These are phyloP conservation scores for Plebejus argus DNA, from an alignment of 2,888 invertebrate species.

Conservation along the genomic window DNA sequence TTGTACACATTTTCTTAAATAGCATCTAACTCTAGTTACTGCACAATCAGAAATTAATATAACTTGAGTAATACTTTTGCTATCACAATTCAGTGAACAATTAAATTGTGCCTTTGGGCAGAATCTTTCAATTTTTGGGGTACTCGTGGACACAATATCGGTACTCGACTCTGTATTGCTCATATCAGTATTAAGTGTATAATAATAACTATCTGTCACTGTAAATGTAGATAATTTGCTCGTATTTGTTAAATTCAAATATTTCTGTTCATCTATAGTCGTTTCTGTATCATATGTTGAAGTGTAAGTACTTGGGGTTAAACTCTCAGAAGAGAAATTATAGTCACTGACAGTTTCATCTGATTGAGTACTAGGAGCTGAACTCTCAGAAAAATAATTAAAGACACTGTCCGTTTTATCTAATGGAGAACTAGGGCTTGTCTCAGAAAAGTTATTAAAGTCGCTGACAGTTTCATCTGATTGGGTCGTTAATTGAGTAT, in stretches of 20 bases:
- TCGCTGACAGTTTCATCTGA: slow-evolving; percentile 7
- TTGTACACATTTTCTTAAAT: slow-evolving; percentile 51
- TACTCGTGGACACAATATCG: slow-evolving; percentile 34
- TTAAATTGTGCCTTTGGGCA: slow-evolving; percentile 62
- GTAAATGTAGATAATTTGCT: slow-evolving; percentile 2
- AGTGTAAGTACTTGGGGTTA: background rate
- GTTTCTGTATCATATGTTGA: slow-evolving; percentile 23
- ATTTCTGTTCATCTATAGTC: background rate
- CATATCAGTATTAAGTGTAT: slow-evolving; percentile 36
- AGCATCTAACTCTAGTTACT: slow-evolving; percentile 57
- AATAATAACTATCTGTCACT: slow-evolving; percentile 12
- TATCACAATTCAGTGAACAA: slow-evolving; percentile 59
- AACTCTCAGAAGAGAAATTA: background rate
- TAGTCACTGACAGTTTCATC: slow-evolving; percentile 10
- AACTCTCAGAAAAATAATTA: background rate
- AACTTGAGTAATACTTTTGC: slow-evolving; percentile 63
- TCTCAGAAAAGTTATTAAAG: background rate
- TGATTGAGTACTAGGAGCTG: background rate
- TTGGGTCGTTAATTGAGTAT: slow-evolving; percentile 3
- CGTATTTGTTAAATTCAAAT: background rate
- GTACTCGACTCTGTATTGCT: slow-evolving; percentile 35
- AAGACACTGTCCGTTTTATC: background rate
- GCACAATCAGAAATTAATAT: slow-evolving; percentile 63
- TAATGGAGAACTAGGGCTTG: background rate
- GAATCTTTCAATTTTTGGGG: slow-evolving; percentile 35